phyloP scores from a whole-genome alignment of 2,113 vertebrate species.

The Tricholaema leucomelas region DNA sequence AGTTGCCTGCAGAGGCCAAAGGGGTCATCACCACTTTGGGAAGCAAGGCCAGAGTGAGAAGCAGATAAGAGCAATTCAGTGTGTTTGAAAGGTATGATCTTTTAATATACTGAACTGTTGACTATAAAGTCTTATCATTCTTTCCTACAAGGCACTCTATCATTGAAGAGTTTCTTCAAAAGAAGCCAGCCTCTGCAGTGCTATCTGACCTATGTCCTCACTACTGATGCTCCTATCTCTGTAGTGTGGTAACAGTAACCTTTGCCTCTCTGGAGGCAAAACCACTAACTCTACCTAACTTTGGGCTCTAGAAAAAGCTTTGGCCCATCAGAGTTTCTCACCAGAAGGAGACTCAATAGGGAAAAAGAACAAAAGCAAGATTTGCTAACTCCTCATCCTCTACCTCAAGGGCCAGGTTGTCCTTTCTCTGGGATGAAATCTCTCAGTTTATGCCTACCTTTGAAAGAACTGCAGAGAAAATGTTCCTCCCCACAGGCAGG shows the following conservation, averaged over 20 bases:
- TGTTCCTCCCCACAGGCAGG: neutral
- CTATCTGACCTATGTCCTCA: neutral
- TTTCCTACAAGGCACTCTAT: neutral
- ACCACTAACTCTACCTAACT: neutral
- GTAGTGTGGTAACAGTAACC: neutral
- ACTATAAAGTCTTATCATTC: neutral
- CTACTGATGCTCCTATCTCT: neutral
- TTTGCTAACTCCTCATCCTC: neutral
- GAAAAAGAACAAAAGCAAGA: neutral
- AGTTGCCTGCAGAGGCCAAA: conserved; percentile 11
- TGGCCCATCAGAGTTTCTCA: neutral
- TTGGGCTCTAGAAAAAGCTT: neutral
- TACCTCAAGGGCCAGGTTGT: neutral
- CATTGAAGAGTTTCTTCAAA: neutral
- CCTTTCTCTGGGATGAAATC: neutral
- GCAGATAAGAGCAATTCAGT: neutral
- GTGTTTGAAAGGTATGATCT: conserved; percentile 16
- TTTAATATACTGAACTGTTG: neutral
- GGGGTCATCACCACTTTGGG: neutral
- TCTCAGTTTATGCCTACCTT: neutral
- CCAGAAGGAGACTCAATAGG: neutral
- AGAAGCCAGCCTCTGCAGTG: neutral
- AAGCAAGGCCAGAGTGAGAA: neutral
- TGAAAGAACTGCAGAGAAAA: neutral
- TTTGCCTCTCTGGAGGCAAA: neutral